Evolutionary conservation across 2,888 invertebrate genomes (phyloP).

Genomic region (Eupithecia centaureata): DNA sequence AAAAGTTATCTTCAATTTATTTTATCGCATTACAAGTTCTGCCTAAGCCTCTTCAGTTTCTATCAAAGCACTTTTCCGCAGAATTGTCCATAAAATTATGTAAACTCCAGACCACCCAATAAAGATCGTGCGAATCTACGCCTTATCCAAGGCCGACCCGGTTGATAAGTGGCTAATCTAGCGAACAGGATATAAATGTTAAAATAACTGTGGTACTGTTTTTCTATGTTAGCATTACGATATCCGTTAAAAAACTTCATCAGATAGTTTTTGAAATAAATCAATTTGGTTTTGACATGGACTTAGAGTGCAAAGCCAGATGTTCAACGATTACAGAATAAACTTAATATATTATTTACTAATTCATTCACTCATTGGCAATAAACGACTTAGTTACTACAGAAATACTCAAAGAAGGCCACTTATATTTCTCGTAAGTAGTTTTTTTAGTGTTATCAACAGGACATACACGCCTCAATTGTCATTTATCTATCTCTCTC

Average conservation of each 20-base stretch:
- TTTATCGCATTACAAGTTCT: too few species aligned
- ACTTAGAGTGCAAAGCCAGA: too few species aligned
- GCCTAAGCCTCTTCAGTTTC: not conserved
- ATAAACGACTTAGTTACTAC: not conserved
- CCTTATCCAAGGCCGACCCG: conserved; percentile 10
- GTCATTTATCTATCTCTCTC: not conserved
- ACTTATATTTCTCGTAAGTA: not conserved
- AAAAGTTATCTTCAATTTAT: not conserved
- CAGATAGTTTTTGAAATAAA: too few species aligned
- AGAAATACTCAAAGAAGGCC: too few species aligned
- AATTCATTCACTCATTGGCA: too few species aligned
- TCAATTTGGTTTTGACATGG: too few species aligned
- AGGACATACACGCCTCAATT: not conserved
- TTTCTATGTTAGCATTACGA: too few species aligned
- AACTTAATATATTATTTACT: too few species aligned
- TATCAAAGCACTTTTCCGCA: conserved; percentile 6
- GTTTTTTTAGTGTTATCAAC: not conserved
- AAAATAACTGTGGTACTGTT: too few species aligned
- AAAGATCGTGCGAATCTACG: conserved; percentile 21
- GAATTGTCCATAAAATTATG: conserved; percentile 29
- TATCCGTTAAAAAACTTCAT: too few species aligned
- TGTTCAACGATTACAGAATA: too few species aligned
- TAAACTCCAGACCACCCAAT: conserved; percentile 19
- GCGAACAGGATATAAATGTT: not conserved
- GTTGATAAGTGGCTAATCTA: not conserved